Conservation (phyloP, 1,140 invertebrate genomes). For the Campoletis sonorensis region DNA sequence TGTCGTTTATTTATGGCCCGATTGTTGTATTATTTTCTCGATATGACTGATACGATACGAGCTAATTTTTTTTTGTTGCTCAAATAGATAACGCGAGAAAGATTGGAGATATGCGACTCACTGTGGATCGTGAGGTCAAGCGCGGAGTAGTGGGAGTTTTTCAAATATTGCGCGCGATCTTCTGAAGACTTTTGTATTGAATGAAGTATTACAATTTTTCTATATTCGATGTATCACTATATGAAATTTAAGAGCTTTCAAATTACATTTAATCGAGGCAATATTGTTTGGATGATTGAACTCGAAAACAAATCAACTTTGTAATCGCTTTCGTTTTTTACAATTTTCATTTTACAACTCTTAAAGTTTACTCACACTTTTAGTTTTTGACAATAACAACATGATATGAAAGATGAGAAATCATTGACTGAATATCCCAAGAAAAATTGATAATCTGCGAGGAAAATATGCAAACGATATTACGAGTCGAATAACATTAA, state of each 20-base stretch:
- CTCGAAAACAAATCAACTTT: no score
- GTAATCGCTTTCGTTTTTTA: no score
- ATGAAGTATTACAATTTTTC: background rate
- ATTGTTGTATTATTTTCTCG: background rate
- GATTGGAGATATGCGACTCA: background rate
- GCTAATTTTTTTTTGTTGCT: background rate
- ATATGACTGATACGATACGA: background rate
- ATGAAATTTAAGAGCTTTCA: background rate
- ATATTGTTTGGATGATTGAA: no score
- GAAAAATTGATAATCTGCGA: no score
- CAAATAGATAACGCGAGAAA: background rate
- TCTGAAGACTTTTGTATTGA: background rate
- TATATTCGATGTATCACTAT: background rate
- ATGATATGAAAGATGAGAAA: no score
- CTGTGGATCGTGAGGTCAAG: background rate
- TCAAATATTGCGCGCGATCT: background rate
- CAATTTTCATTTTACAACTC: no score
- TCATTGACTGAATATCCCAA: no score
- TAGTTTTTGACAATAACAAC: no score
- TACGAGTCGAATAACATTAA: no score
- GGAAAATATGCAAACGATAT: no score
- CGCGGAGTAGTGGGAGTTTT: background rate
- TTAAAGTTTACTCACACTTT: no score
- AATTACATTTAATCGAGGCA: no score
- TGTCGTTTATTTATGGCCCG: background rate